These are phyloP conservation scores for Meandrina meandrites DNA, from an alignment of 92 coral and sea anemone species.

Conservation along the genomic window DNA sequence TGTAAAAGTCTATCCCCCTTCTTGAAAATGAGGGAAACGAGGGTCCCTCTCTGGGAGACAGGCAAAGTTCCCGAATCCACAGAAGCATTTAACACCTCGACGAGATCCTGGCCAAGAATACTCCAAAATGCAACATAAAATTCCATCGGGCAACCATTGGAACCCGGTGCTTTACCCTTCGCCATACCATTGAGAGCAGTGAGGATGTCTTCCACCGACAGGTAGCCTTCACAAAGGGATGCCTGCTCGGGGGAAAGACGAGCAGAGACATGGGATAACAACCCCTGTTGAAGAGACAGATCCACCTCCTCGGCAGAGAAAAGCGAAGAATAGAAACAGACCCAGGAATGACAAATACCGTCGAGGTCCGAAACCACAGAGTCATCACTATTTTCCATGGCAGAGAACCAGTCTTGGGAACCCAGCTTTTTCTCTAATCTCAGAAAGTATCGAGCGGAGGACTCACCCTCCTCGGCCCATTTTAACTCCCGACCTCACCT, in stretches of 20 bases:
- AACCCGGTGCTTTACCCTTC: no score
- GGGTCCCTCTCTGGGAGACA: constrained; percentile 25
- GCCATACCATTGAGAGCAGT: no score
- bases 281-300: no score
- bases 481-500: not conserved
- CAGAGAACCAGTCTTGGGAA: not conserved
- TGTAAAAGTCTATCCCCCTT: constrained; percentile 42
- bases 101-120: constrained; percentile 44
- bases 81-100: constrained; percentile 39
- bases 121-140: constrained; percentile 63
- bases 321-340: not conserved
- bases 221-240: no score
- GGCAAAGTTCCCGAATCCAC: constrained; percentile 9
- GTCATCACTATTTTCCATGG: not conserved
- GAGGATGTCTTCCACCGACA: no score
- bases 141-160: constrained; percentile 56
- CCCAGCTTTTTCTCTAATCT: not conserved
- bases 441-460: constrained; percentile 15
- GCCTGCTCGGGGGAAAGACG: no score
- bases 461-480: constrained; percentile 29
- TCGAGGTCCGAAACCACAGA: not conserved
- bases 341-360: not conserved
- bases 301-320: no score
- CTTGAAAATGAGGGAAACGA: constrained; percentile 50
- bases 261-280: no score